These are phyloP conservation scores for Dascillus cervinus DNA, from an alignment of 2,888 invertebrate genomes.

Conservation along the genomic window DNA sequence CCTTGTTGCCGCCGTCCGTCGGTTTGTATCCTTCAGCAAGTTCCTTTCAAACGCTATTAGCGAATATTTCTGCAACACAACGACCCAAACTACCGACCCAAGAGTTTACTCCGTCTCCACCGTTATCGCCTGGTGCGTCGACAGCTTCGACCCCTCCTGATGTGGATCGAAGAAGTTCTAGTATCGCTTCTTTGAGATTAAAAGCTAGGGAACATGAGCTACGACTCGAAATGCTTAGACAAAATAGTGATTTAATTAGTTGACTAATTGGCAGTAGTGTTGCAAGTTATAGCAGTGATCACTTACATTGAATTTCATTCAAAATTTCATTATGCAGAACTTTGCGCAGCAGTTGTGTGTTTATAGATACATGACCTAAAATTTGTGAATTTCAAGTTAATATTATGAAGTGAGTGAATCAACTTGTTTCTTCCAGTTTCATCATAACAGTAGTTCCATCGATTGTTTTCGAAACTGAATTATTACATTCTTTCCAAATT, in stretches of 20 bases:
- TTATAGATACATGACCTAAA: too few relatives aligned
- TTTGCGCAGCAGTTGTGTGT: too few relatives aligned
- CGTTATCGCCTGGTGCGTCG: conserved; percentile 44
- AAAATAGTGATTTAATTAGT: conserved; percentile 73
- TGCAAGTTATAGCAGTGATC: neutral
- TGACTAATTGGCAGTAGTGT: conserved; percentile 41
- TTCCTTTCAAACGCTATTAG: conserved; percentile 80
- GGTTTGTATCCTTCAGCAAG: conserved; percentile 51
- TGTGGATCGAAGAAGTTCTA: conserved; percentile 75
- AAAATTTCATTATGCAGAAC: neutral
- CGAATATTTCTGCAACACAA: conserved; percentile 64
- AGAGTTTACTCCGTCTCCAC: conserved; percentile 49
- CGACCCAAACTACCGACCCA: conserved; percentile 48
- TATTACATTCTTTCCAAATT: too few relatives aligned
- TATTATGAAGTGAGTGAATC: too few relatives aligned
- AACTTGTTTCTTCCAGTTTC: too few relatives aligned
- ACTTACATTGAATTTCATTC: neutral
- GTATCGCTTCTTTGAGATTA: conserved; percentile 77
- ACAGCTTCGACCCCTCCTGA: conserved; percentile 51
- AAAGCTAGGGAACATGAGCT: conserved; percentile 87
- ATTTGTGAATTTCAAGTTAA: too few relatives aligned
- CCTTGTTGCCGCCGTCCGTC: conserved; percentile 57
- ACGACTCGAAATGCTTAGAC: conserved; percentile 72
- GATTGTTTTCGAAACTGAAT: too few relatives aligned
- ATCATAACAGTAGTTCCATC: too few relatives aligned